Base-by-base conservation (phyloP, 2,888 invertebrate species). In the Pachycephus smyrnensis region DNA sequence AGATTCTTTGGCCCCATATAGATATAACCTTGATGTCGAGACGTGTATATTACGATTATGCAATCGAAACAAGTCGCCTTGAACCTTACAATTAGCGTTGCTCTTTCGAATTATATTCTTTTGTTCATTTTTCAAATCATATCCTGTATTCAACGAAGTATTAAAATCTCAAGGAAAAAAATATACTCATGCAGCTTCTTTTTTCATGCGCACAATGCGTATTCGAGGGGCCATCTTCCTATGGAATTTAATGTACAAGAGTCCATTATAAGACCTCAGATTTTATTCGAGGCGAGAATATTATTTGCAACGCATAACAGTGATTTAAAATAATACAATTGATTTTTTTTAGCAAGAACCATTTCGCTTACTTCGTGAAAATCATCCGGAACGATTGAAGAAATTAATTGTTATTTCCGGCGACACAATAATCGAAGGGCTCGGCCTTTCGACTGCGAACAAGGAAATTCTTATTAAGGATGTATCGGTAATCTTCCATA, bases 401-500 rank as follows among this genome's bases (percentile, higher is more conserved):
- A 96, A 96, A 92, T 90, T 97, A 69, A 92, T 92, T 73, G 92
- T 95, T 0, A 92, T 97, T 33, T 91, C 93, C 75, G 96, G 96
- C 4, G 96, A 96, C 87, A 93, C 95, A 30, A 92, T 94, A 31
- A 92, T 93, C 73, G 93, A 94, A 4, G 93, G 93, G 31, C 92
- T 96, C 73, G 95, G 94, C 0, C 92, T 96, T 32, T 93, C 93
- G 55, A 89, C 93, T 35, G 92, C 93, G 36, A 94, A 95, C 84
- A 93, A 93, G 74, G 90, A 92, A 75, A 92, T 93, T 76, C 88
- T 97, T 31, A 92, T 93, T 80, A 91, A 93, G 68, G 93, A 94
- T 75, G 94, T 96, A 74, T 93, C 95, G 76, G 93, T 97, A 15
- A 93, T 97, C 0, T 96, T 97, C 89, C 97, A 97, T 89, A 96